Evolutionary conservation across 2,888 invertebrate species (phyloP).

Genomic region (Euplexia lucipara): DNA sequence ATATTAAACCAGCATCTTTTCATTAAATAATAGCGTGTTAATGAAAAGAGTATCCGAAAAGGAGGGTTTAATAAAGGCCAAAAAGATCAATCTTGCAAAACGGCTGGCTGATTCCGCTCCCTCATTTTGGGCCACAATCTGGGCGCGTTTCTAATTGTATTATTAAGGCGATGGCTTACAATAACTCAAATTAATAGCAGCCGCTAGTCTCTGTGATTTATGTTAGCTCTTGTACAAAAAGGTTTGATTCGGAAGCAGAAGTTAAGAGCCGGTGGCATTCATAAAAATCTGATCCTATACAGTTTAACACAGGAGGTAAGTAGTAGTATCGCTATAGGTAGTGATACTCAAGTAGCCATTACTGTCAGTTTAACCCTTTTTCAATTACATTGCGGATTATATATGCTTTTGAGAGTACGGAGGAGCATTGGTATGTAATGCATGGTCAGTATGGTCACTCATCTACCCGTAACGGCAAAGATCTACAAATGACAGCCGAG

Average conservation of each 20-base stretch:
- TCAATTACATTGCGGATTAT: no score
- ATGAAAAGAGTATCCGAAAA: conserved; percentile 46
- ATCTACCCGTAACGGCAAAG: no score
- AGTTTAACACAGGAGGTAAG: no score
- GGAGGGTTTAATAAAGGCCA: conserved; percentile 30
- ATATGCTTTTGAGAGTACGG: no score
- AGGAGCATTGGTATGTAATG: no score
- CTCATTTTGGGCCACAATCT: conserved; percentile 29
- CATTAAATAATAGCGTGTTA: conserved; percentile 31
- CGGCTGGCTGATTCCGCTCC: conserved; percentile 13
- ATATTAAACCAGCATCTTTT: conserved; percentile 4
- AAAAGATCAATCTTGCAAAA: conserved; percentile 40
- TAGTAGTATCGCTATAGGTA: no score
- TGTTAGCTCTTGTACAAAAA: conserved; percentile 21
- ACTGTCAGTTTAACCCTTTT: no score
- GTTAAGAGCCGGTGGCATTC: not conserved
- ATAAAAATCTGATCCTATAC: not conserved
- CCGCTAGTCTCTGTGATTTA: conserved; percentile 21
- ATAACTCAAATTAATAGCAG: conserved; percentile 47
- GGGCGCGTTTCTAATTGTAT: conserved; percentile 43
- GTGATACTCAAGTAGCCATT: no score
- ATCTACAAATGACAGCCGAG: no score
- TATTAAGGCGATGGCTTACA: conserved; percentile 44
- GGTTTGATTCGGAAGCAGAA: conserved; percentile 8
- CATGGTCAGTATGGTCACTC: no score